These are phyloP conservation scores for Gasteruption jaculator DNA, from an alignment of 2,888 invertebrate genomes.

Conservation along the genomic window DNA sequence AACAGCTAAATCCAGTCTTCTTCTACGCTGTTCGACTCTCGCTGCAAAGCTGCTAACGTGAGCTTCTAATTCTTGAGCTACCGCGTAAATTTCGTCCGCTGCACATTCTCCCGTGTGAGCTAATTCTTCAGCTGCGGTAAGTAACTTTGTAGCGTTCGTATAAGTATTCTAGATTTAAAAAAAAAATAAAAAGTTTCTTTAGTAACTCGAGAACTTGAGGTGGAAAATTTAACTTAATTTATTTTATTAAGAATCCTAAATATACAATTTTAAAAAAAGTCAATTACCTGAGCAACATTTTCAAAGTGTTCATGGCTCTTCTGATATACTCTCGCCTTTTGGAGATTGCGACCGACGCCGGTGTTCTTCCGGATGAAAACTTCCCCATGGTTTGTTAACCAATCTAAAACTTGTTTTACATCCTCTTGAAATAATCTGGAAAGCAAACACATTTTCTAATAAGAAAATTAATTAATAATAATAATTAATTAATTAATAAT, in stretches of 20 bases:
- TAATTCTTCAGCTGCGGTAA: constrained; percentile 93
- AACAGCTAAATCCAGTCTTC: constrained; percentile 88
- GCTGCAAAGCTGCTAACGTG: constrained; percentile 93
- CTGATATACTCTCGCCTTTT: constrained; percentile 92
- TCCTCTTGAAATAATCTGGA: constrained; percentile 88
- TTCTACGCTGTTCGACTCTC: constrained; percentile 83
- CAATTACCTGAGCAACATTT: constrained; percentile 86
- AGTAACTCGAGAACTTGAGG: too few relatives aligned
- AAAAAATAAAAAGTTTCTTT: constrained; percentile 10
- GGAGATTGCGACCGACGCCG: constrained; percentile 92
- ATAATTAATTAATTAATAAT: constrained; percentile 3
- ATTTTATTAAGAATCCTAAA: neutral
- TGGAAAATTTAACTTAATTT: too few relatives aligned
- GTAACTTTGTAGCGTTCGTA: constrained; percentile 94
- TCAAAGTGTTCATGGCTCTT: constrained; percentile 99
- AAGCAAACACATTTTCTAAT: constrained; percentile 11
- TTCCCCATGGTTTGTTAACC: constrained; percentile 96
- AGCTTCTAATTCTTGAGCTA: constrained; percentile 88
- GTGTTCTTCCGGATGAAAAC: constrained; percentile 95
- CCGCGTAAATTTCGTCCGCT: constrained; percentile 91
- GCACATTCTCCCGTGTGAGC: constrained; percentile 95
- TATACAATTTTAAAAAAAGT: constrained; percentile 1
- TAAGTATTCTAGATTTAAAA: constrained; percentile 81
- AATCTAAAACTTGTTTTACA: constrained; percentile 94
- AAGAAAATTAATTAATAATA: neutral